These are phyloP conservation scores for Ectobius pallidus DNA, from an alignment of 2,888 invertebrate species.

Conservation along the genomic window DNA sequence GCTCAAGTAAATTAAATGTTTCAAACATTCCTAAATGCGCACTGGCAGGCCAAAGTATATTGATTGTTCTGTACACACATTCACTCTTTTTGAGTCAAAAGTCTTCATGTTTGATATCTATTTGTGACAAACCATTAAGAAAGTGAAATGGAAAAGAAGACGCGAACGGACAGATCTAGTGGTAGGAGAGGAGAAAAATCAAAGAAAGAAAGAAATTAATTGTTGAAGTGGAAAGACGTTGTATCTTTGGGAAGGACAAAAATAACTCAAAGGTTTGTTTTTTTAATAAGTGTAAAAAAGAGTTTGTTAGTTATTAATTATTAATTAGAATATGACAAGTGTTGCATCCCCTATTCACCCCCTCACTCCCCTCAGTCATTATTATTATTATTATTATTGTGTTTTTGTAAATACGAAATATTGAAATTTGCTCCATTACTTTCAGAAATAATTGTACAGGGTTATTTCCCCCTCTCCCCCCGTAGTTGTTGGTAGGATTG, in stretches of 20 bases:
- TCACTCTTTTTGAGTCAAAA: background rate
- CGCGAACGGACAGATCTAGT: too few relatives aligned
- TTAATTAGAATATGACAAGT: conserved; percentile 34
- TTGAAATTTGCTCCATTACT: background rate
- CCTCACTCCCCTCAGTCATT: too few relatives aligned
- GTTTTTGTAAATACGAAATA: conserved; percentile 26
- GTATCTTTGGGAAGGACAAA: background rate
- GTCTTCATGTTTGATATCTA: background rate
- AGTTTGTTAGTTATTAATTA: conserved; percentile 43
- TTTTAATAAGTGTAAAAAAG: conserved; percentile 41
- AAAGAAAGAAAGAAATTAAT: background rate
- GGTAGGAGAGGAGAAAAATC: background rate
- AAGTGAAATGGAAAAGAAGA: too few relatives aligned
- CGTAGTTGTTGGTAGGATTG: background rate
- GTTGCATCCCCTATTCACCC: conserved; percentile 22
- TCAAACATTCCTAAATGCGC: too few relatives aligned
- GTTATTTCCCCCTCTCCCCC: conserved; percentile 7
- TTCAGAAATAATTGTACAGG: conserved; percentile 13
- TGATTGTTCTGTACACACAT: too few relatives aligned
- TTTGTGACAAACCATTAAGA: background rate
- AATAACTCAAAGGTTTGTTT: conserved; percentile 31
- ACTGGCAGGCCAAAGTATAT: too few relatives aligned
- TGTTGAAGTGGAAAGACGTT: background rate
- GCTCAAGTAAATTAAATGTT: too few relatives aligned
- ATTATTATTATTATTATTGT: too few relatives aligned